Evolutionary conservation across 1,140 invertebrate species (phyloP).

Genomic region (Ostrea edulis): DNA sequence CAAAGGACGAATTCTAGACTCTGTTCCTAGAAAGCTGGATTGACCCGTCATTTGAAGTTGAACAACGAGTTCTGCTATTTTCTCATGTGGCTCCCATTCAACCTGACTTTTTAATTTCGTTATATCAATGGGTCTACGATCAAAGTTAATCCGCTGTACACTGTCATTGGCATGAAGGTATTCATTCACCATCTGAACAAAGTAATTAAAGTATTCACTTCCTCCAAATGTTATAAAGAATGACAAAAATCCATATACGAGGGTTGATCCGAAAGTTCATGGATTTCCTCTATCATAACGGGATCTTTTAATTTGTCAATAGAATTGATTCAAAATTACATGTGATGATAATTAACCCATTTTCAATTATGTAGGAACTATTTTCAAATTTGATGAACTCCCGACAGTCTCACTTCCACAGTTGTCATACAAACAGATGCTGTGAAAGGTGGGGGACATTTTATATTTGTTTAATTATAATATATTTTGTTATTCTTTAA

Average conservation of each 20-base stretch:
- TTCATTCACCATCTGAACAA: neutral
- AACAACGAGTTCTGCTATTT: constrained; percentile 14
- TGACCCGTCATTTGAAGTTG: neutral
- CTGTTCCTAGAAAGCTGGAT: neutral
- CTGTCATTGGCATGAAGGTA: neutral
- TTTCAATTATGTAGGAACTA: too few relatives aligned
- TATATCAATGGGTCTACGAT: neutral
- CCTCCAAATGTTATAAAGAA: neutral
- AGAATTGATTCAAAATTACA: too few relatives aligned
- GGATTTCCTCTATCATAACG: too few relatives aligned
- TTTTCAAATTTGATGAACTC: too few relatives aligned
- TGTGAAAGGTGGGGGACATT: too few relatives aligned
- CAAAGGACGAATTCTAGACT: neutral
- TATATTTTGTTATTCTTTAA: too few relatives aligned
- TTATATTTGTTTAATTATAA: too few relatives aligned
- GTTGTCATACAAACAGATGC: too few relatives aligned
- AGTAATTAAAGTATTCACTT: neutral
- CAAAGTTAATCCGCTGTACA: neutral
- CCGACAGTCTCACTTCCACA: too few relatives aligned
- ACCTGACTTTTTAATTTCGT: neutral
- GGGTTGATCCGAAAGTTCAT: neutral
- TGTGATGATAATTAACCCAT: too few relatives aligned
- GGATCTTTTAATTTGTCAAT: too few relatives aligned
- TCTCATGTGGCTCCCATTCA: neutral
- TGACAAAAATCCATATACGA: neutral